These are phyloP conservation scores for Gymnocheta viridis DNA, from an alignment of 2,888 invertebrate genomes.

Conservation along the genomic window DNA sequence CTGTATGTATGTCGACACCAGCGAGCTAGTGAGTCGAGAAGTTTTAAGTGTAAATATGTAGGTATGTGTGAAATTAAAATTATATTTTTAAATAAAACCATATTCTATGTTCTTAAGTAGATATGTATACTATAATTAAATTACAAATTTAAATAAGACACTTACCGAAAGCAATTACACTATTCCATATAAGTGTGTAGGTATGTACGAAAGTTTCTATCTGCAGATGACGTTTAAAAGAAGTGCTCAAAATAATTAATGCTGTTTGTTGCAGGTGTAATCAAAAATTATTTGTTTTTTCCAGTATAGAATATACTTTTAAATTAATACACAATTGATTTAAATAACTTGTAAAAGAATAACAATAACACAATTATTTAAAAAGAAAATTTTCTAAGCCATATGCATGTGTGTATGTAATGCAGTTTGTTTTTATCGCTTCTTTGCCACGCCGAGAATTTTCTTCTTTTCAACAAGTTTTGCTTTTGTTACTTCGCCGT, in stretches of 20 bases:
- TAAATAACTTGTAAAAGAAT: background rate
- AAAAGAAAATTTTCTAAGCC: background rate
- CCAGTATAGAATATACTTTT: background rate
- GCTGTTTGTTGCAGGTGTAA: too few species aligned
- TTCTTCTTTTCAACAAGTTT: background rate
- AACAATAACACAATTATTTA: background rate
- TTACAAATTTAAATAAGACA: background rate
- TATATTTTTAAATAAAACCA: background rate
- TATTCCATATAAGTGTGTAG: background rate
- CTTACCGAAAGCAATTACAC: background rate
- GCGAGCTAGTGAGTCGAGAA: background rate
- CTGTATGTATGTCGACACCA: too few species aligned
- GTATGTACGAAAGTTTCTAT: background rate
- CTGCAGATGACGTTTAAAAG: background rate
- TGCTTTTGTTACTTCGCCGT: conserved; percentile 5
- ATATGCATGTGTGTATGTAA: background rate
- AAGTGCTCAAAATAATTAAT: background rate
- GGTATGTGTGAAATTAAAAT: background rate
- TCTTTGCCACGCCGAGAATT: too few species aligned
- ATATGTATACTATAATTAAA: too few species aligned
- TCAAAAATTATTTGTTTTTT: too few species aligned
- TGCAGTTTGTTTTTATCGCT: background rate
- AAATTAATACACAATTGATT: background rate
- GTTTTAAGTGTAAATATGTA: background rate
- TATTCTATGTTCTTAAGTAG: too few species aligned